Conservation (phyloP, 2,113 vertebrate species). For the Chloebia gouldiae region DNA sequence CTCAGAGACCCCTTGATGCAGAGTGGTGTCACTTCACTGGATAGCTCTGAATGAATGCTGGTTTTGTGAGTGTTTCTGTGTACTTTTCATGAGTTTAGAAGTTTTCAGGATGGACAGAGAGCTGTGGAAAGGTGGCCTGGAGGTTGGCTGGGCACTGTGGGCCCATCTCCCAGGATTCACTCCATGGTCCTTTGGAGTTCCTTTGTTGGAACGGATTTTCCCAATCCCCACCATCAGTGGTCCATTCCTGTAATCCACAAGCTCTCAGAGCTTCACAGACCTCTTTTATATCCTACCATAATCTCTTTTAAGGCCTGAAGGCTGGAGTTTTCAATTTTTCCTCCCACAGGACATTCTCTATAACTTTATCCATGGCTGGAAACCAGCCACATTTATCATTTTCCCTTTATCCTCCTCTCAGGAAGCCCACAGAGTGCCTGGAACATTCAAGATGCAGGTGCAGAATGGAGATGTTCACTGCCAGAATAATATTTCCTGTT, state of each 20-base stretch:
- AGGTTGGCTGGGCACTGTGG: too few species aligned
- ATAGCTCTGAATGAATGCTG: fast-evolving
- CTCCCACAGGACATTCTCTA: neutral
- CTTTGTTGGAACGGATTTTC: neutral
- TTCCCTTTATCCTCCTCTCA: neutral
- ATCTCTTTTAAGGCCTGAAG: neutral
- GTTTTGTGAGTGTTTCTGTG: neutral
- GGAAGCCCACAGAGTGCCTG: fast-evolving
- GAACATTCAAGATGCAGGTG: neutral
- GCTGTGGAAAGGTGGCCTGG: neutral
- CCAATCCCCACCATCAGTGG: too few species aligned
- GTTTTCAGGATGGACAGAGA: neutral
- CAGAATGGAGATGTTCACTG: neutral
- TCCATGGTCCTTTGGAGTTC: neutral
- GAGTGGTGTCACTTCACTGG: neutral
- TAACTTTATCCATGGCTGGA: neutral
- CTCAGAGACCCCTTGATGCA: neutral
- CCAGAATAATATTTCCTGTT: neutral
- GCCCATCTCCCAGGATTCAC: neutral
- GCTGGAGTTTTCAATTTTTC: neutral
- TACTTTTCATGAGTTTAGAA: neutral
- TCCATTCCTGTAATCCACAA: fast-evolving
- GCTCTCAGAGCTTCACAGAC: neutral
- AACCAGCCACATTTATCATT: neutral
- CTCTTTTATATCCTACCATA: neutral